Conservation (phyloP, 2,113 vertebrate genomes). For the Benitochromis conjunctus region DNA sequence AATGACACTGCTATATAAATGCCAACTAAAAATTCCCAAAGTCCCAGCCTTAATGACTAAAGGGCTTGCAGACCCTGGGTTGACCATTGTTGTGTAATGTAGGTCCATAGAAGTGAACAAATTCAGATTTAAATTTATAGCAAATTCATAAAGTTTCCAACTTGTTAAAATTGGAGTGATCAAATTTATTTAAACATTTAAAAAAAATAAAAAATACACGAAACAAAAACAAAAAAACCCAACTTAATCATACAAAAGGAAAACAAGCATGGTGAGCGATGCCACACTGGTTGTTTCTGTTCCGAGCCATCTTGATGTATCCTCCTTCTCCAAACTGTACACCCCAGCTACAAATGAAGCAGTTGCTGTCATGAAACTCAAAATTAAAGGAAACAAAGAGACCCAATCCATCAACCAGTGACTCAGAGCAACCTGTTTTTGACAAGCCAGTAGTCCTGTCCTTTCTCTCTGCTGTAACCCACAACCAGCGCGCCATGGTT, state of each 20-base stretch:
- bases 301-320: conserved; percentile 69
- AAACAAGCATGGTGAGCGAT: conserved; percentile 55
- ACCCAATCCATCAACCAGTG: not conserved
- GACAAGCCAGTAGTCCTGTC: conserved; percentile 83
- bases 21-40: no score
- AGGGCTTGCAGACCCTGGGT: not conserved
- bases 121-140: not conserved
- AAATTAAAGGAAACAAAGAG: not conserved
- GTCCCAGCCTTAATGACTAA: not conserved
- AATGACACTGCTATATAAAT: no score
- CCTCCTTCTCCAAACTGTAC: conserved; percentile 53
- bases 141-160: not conserved
- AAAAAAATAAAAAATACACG: not conserved
- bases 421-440: conserved; percentile 80
- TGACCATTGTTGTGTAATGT: not conserved
- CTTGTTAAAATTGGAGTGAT: not conserved
- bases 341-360: conserved; percentile 55
- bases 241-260: conserved; percentile 54
- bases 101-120: not conserved
- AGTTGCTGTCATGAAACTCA: not conserved
- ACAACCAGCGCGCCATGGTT: conserved; percentile 78
- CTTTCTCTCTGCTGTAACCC: conserved; percentile 75
- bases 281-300: conserved; percentile 66
- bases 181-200: not conserved
- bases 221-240: not conserved